Percentiles rank a stretch among this genome's conserved stretches.
phyloP scores from a whole-genome alignment of 1,140 invertebrate species.

The Harlomillsia oculata region DNA sequence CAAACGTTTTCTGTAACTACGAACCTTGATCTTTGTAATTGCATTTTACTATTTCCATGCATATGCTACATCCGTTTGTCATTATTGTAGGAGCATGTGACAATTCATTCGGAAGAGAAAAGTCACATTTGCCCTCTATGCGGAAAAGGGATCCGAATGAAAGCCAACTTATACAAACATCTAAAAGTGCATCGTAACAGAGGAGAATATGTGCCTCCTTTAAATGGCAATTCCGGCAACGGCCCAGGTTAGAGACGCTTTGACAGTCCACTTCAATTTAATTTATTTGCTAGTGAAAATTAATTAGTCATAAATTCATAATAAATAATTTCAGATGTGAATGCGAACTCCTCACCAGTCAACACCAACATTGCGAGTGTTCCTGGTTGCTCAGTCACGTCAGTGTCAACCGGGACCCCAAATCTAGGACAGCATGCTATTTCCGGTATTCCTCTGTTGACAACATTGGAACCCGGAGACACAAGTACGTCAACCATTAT shows the following conservation, averaged over 20 bases:
- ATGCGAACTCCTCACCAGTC: no score
- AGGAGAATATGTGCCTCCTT: conserved; percentile 21
- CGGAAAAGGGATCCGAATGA: conserved; percentile 24
- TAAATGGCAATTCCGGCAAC: conserved; percentile 2
- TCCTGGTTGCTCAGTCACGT: no score
- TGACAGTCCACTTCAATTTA: no score
- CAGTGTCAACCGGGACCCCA: no score
- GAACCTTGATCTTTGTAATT: neutral
- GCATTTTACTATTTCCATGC: neutral
- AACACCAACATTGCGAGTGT: no score
- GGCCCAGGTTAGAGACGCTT: no score
- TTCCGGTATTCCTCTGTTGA: no score
- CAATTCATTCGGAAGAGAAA: conserved; percentile 22
- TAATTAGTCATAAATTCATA: neutral
- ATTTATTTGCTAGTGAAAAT: neutral
- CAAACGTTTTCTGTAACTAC: neutral
- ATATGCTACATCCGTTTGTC: neutral
- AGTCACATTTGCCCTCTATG: conserved; percentile 21
- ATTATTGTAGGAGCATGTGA: conserved; percentile 13
- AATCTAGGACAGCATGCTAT: no score
- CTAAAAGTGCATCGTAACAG: conserved; percentile 23
- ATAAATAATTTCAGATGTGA: no score
- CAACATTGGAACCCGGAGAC: no score
- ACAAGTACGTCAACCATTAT: no score
- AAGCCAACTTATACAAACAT: conserved; percentile 24